These are phyloP conservation scores for Drepanosiphum platanoidis DNA, from an alignment of 2,888 invertebrate genomes.

Conservation along the genomic window DNA sequence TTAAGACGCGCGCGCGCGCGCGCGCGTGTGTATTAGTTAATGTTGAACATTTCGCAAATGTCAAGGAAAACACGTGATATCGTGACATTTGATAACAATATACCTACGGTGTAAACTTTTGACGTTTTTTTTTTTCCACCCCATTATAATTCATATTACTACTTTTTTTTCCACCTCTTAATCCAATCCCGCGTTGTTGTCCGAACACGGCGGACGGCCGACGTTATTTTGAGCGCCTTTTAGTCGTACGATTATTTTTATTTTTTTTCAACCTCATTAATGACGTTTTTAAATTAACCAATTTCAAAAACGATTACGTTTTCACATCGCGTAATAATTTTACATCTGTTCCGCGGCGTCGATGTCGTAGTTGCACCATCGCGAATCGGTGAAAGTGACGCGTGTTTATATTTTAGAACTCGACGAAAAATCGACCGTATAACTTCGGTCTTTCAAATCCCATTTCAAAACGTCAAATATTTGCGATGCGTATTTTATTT, in stretches of 20 bases:
- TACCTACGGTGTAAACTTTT: not conserved
- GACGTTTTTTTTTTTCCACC: not conserved
- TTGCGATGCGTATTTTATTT: no score
- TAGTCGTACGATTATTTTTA: not conserved
- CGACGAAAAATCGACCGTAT: no score
- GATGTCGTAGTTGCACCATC: no score
- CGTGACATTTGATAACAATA: slow-evolving; percentile 27
- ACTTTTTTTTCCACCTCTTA: not conserved
- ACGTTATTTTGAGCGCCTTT: not conserved
- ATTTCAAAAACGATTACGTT: no score
- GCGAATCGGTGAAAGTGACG: no score
- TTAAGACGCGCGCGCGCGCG: not conserved
- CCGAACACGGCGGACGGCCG: not conserved
- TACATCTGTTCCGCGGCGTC: no score
- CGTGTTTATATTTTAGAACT: no score
- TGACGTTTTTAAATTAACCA: no score
- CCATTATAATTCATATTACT: not conserved
- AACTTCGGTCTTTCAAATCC: no score
- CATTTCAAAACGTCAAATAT: no score
- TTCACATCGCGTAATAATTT: no score
- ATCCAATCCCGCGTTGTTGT: not conserved
- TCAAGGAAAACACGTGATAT: slow-evolving; percentile 4
- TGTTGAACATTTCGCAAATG: not conserved
- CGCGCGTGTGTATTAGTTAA: not conserved
- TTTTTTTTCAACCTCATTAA: no score